Percentiles rank a stretch among this genome's conserved stretches.
These are phyloP conservation scores for Punctoribates punctum DNA, from an alignment of 2,888 invertebrate genomes.

Conservation along the genomic window DNA sequence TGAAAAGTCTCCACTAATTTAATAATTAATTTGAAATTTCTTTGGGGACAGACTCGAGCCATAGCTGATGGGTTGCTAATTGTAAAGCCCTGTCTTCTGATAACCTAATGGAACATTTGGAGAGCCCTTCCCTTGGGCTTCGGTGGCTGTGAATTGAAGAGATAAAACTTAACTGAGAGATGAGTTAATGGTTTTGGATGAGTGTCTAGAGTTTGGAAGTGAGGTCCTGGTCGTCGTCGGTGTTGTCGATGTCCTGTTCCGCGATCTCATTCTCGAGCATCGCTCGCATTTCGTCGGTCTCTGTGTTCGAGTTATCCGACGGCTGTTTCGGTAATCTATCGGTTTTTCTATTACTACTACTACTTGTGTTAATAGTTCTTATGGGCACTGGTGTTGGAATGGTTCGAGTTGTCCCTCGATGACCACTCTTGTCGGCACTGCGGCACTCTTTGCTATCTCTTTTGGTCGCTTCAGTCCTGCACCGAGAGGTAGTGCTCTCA, in stretches of 20 bases:
- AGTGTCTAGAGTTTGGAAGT: slow-evolving; percentile 43
- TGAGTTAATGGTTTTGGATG: not conserved
- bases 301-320: slow-evolving; percentile 51
- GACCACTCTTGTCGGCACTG: slow-evolving; percentile 34
- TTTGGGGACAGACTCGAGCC: too few species aligned
- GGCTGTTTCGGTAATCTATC: slow-evolving; percentile 15
- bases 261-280: slow-evolving; percentile 53
- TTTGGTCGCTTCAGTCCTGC: not conserved
- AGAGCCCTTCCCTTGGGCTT: too few species aligned
- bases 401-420: not conserved
- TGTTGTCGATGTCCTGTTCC: slow-evolving; percentile 47
- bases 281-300: slow-evolving; percentile 56
- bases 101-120: too few species aligned
- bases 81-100: too few species aligned
- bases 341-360: slow-evolving; percentile 24
- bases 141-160: too few species aligned
- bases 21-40: too few species aligned
- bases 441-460: not conserved
- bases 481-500: not conserved
- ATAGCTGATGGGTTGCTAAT: too few species aligned
- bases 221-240: slow-evolving; percentile 45
- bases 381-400: slow-evolving; percentile 32
- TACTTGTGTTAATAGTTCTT: slow-evolving; percentile 26
- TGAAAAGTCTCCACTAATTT: too few species aligned
- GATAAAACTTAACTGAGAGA: too few species aligned